A percentile compares a stretch with the other conserved stretches of the same genome.
Conservation (phyloP, 2,113 vertebrate genomes). For the Barbus barbus region DNA sequence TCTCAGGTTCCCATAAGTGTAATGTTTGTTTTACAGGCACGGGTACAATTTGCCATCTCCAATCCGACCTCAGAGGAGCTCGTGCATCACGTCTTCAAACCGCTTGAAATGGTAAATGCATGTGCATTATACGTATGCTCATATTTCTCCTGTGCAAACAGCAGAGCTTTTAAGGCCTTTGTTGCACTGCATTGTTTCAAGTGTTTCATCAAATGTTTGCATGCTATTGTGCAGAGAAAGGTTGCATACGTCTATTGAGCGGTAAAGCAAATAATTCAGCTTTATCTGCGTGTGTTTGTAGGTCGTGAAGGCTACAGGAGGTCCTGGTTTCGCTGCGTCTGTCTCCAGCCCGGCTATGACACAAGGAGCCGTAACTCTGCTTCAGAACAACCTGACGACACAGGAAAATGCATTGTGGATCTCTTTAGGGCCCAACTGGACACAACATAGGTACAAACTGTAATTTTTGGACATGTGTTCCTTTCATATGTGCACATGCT, state of each 20-base stretch:
- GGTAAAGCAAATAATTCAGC: not conserved
- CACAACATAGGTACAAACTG: slow-evolving; percentile 69
- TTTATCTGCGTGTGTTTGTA: slow-evolving; percentile 56
- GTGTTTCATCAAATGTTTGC: slow-evolving; percentile 6
- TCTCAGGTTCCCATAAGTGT: not conserved
- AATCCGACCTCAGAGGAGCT: slow-evolving; percentile 84
- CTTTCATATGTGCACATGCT: not conserved
- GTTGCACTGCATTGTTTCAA: not conserved
- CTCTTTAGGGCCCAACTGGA: slow-evolving; percentile 84
- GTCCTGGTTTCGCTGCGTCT: slow-evolving; percentile 73
- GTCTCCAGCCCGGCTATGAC: slow-evolving; percentile 81
- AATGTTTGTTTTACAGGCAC: slow-evolving; percentile 71
- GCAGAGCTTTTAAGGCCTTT: not conserved
- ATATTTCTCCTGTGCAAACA: slow-evolving; percentile 15
- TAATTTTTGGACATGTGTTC: not conserved
- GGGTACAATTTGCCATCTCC: slow-evolving; percentile 78
- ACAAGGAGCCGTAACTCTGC: slow-evolving; percentile 76
- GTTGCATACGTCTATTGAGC: no score
- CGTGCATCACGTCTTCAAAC: slow-evolving; percentile 83
- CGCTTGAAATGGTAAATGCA: slow-evolving; percentile 83
- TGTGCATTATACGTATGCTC: slow-evolving; percentile 1
- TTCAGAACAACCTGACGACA: slow-evolving; percentile 72
- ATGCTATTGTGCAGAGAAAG: not conserved
- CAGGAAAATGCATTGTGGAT: slow-evolving; percentile 80
- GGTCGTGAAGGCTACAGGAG: slow-evolving; percentile 84